Evolutionary conservation across 2,888 invertebrate species (phyloP).

Genomic region (Scotopteryx bipunctaria): DNA sequence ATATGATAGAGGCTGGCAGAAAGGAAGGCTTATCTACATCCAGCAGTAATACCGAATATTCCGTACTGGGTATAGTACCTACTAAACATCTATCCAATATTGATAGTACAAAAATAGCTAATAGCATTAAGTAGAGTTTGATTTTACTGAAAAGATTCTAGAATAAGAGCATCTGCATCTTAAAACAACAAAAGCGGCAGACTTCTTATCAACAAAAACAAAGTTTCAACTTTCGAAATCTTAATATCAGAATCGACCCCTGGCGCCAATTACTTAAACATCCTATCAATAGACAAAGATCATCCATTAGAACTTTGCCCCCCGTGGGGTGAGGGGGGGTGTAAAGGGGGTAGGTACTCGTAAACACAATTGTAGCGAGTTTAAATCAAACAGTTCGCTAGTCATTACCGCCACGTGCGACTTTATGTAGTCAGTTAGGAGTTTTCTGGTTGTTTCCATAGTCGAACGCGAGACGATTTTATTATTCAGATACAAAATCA

Average conservation of each 20-base stretch:
- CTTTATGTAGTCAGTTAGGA: conserved; percentile 48
- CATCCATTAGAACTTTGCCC: conserved; percentile 39
- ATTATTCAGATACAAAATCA: no score
- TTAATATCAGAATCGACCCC: conserved; percentile 34
- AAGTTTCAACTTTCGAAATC: conserved; percentile 20
- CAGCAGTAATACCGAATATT: no score
- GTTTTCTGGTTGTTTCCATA: conserved; percentile 44
- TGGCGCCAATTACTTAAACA: conserved; percentile 40
- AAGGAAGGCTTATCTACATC: no score
- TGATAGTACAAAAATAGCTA: no score
- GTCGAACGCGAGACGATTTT: conserved; percentile 34
- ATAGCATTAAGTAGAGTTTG: no score
- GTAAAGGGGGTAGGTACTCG: conserved; percentile 39
- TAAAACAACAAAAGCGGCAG: conserved; percentile 4
- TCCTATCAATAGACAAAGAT: conserved; percentile 41
- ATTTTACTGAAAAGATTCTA: neutral
- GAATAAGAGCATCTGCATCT: neutral
- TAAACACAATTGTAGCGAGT: conserved; percentile 80
- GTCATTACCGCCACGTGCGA: conserved; percentile 79
- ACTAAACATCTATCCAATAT: no score
- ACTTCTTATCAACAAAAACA: conserved; percentile 23
- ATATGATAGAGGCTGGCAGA: no score
- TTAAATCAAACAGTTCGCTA: conserved; percentile 80
- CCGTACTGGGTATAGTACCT: no score
- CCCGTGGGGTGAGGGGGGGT: conserved; percentile 17